Evolutionary conservation across 2,888 invertebrate genomes (phyloP).

Genomic region (Drosophila demipolita): DNA sequence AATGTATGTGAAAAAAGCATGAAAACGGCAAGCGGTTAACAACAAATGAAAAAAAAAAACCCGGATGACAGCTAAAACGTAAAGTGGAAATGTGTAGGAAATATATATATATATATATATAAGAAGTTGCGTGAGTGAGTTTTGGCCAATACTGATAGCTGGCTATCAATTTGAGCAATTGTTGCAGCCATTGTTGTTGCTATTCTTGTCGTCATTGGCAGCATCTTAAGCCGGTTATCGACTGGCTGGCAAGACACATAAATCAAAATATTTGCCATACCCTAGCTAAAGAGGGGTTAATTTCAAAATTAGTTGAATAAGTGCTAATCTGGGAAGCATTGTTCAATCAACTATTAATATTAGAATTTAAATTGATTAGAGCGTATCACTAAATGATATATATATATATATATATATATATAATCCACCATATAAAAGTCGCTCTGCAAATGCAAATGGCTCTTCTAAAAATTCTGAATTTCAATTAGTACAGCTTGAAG

Average conservation of each 20-base stretch:
- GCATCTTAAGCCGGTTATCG: constrained; percentile 69
- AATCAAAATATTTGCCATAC: constrained; percentile 55
- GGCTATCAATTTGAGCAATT: constrained; percentile 47
- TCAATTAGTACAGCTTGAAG: not conserved
- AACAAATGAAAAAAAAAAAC: not conserved
- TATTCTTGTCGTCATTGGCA: constrained; percentile 17
- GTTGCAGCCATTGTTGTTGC: constrained; percentile 8
- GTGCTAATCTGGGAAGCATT: not conserved
- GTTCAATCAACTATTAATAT: not conserved
- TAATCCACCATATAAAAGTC: not conserved
- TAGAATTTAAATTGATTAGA: not conserved
- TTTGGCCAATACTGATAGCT: constrained; percentile 23
- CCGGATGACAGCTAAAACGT: not conserved
- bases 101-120: constrained; percentile 3
- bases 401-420: not conserved
- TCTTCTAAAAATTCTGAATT: not conserved
- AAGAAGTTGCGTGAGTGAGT: constrained; percentile 2
- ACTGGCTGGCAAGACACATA: constrained; percentile 62
- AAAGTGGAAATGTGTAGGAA: constrained; percentile 7
- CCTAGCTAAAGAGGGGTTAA: not conserved
- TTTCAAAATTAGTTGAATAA: not conserved
- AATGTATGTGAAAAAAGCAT: constrained; percentile 6
- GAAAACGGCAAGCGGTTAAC: constrained; percentile 7
- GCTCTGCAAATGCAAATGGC: not conserved
- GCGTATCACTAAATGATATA: no score